phyloP scores from a whole-genome alignment of 1,140 invertebrate genomes.

The Holotrichia oblita region DNA sequence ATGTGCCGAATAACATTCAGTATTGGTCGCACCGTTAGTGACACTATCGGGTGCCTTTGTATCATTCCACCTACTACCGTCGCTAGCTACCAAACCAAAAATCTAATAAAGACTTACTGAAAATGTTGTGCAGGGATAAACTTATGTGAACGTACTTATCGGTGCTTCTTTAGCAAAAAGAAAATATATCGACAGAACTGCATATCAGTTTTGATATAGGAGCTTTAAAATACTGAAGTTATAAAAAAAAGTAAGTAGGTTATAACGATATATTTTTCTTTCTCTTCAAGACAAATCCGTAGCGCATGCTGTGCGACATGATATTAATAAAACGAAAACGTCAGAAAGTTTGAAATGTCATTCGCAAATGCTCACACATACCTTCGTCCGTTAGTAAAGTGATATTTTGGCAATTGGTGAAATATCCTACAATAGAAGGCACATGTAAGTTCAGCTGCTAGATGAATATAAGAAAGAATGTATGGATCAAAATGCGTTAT shows the following conservation, averaged over 20 bases:
- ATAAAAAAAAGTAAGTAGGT: not conserved
- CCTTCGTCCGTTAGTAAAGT: constrained; percentile 60
- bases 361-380: constrained; percentile 55
- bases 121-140: constrained; percentile 24
- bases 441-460: constrained; percentile 46
- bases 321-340: constrained; percentile 37
- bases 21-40: constrained; percentile 41
- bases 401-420: constrained; percentile 61
- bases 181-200: not conserved
- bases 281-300: not conserved
- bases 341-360: constrained; percentile 40
- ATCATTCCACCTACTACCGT: not conserved
- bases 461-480: constrained; percentile 29
- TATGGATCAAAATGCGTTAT: constrained; percentile 1
- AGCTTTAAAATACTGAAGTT: not conserved
- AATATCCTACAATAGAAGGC: constrained; percentile 60
- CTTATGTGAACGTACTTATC: not conserved
- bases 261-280: constrained; percentile 1
- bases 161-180: not conserved
- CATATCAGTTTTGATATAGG: not conserved
- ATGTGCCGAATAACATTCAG: constrained; percentile 26
- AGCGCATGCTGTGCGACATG: constrained; percentile 49
- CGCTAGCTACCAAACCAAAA: not conserved
- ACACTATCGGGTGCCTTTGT: constrained; percentile 6
- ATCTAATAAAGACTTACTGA: not conserved